These are phyloP conservation scores for Gymnopithys bicolor DNA, from an alignment of 2,797 vertebrate genomes.

Conservation along the genomic window DNA sequence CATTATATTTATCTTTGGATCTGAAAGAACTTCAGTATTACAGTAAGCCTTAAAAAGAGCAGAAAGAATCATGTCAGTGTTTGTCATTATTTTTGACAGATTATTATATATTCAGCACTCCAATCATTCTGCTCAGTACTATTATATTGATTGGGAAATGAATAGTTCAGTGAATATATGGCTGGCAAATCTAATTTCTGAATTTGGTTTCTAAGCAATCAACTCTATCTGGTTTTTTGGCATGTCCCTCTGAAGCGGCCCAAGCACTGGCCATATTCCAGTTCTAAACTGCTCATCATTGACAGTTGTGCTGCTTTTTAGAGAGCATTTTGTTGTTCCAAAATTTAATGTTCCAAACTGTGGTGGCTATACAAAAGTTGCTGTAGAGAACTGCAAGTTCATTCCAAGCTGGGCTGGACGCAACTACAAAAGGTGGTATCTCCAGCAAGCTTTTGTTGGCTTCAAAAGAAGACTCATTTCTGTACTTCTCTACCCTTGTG, in stretches of 20 bases:
- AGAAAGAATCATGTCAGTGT: background rate
- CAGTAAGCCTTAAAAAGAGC: background rate
- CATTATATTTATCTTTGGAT: background rate
- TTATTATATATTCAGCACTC: background rate
- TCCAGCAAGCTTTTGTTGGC: background rate
- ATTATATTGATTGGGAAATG: constrained; percentile 38
- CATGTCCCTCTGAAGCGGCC: background rate
- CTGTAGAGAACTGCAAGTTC: background rate
- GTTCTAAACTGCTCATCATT: background rate
- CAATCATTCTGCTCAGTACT: background rate
- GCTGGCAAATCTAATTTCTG: constrained; percentile 42
- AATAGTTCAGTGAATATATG: constrained; percentile 8
- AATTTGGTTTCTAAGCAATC: constrained; percentile 22
- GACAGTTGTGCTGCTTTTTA: constrained; percentile 24
- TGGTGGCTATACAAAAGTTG: background rate
- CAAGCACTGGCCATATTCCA: constrained; percentile 1
- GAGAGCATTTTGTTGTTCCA: background rate
- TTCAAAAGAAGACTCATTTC: background rate
- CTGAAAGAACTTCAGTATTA: background rate
- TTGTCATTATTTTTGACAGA: constrained; percentile 2
- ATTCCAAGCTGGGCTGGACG: background rate
- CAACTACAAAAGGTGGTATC: background rate
- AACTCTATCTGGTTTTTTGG: background rate
- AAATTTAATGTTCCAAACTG: background rate
- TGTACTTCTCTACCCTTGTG: background rate